A percentile compares a stretch with the other conserved stretches of the same genome.
Evolutionary conservation across 2,888 invertebrate genomes (phyloP).

Genomic region (Rhogogaster chlorosoma): DNA sequence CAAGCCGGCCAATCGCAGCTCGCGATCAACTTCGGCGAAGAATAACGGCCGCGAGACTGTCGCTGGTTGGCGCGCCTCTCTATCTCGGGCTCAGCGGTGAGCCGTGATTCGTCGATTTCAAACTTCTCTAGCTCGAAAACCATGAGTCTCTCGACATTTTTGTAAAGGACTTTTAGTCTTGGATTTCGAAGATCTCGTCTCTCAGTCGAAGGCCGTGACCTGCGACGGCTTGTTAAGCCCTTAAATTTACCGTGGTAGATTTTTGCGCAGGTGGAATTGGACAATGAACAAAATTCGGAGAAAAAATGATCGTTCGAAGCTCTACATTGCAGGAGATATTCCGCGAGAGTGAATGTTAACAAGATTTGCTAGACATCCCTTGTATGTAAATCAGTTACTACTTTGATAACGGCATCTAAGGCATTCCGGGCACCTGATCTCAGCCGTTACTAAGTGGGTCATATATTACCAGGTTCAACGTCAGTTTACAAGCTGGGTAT

Average conservation of each 20-base stretch:
- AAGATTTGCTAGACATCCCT: not conserved
- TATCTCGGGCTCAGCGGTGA: not conserved
- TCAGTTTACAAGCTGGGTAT: not conserved
- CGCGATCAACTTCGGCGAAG: not conserved
- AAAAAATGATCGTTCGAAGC: not conserved
- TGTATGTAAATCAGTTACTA: not conserved
- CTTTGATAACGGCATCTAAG: not conserved
- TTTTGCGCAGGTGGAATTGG: too few relatives aligned
- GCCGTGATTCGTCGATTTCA: not conserved
- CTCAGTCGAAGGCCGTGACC: not conserved
- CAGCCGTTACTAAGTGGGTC: slow-evolving; percentile 11
- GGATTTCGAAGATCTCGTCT: not conserved
- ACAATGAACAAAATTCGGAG: not conserved
- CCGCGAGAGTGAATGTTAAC: not conserved
- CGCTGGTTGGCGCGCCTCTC: not conserved
- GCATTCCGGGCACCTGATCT: not conserved
- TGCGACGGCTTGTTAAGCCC: too few relatives aligned
- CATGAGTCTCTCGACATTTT: not conserved
- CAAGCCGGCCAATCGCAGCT: not conserved
- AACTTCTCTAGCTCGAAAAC: not conserved
- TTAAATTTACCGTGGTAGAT: too few relatives aligned
- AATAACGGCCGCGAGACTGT: not conserved
- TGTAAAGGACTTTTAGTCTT: not conserved
- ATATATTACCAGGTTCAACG: not conserved
- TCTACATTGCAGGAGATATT: too few relatives aligned